Evolutionary conservation across 2,888 invertebrate genomes (phyloP).

Genomic region (Harmothoe impar): DNA sequence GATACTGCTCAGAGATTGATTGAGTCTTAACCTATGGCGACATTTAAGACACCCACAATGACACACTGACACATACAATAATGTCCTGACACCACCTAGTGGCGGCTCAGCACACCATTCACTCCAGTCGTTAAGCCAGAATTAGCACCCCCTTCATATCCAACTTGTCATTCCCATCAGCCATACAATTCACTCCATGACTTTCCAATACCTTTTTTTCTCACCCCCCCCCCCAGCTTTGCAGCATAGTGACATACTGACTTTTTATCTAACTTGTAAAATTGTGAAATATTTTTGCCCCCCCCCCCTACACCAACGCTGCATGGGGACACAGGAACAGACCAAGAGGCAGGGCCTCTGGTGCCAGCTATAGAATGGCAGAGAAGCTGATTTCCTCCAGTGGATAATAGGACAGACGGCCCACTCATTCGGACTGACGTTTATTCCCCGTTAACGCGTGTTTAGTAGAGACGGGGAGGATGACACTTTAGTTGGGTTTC

Average conservation of each 20-base stretch:
- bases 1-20: not conserved
- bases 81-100: not conserved
- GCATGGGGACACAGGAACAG: too few species aligned
- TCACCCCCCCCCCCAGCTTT: not conserved
- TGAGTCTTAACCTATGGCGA: not conserved
- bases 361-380: too few species aligned
- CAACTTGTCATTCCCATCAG: conserved; percentile 14
- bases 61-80: too few species aligned
- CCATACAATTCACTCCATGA: not conserved
- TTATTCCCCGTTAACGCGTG: not conserved
- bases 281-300: too few species aligned
- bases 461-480: not conserved
- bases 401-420: not conserved
- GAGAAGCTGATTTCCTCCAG: too few species aligned
- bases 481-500: not conserved
- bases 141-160: not conserved
- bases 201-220: not conserved
- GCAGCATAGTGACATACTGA: too few species aligned
- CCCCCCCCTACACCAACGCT: too few species aligned
- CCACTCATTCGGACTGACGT: not conserved
- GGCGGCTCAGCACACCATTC: not conserved
- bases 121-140: not conserved
- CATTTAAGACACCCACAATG: not conserved
- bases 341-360: too few species aligned
- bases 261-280: too few species aligned